These are phyloP conservation scores for Acronicta psi DNA, from an alignment of 2,888 invertebrate genomes.

Conservation along the genomic window DNA sequence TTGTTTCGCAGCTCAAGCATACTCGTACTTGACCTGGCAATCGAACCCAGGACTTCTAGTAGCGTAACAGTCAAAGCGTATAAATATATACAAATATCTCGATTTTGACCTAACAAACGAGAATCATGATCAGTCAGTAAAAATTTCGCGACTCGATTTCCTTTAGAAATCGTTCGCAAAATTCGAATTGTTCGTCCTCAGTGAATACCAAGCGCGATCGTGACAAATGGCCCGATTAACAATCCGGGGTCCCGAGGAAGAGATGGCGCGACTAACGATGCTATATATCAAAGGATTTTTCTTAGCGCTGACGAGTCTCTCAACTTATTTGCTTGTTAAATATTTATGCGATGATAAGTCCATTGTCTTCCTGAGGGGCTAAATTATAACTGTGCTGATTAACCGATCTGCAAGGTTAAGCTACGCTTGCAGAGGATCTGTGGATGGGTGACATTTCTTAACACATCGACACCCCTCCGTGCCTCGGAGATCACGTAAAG, in stretches of 20 bases:
- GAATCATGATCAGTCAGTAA: constrained; percentile 56
- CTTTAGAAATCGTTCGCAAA: constrained; percentile 77
- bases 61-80: too few species aligned
- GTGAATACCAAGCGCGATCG: constrained; percentile 82
- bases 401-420: too few species aligned
- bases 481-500: too few species aligned
- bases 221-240: constrained; percentile 88
- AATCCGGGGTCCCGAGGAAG: constrained; percentile 78
- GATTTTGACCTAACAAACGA: constrained; percentile 49
- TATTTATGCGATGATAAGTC: constrained; percentile 59
- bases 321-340: constrained; percentile 76
- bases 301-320: constrained; percentile 75
- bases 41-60: too few species aligned
- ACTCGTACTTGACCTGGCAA: too few species aligned
- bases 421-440: too few species aligned
- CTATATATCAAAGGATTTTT: constrained; percentile 88
- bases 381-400: too few species aligned
- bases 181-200: constrained; percentile 77
- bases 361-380: constrained; percentile 6
- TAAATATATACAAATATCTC: constrained; percentile 43
- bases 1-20: too few species aligned
- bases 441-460: too few species aligned
- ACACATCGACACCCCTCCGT: too few species aligned
- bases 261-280: constrained; percentile 87
- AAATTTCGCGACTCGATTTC: constrained; percentile 65